Evolutionary conservation across 2,888 invertebrate genomes (phyloP), one percentile per base, ranked within the genome.

Genomic region (Drosophila acutilabella): DNA sequence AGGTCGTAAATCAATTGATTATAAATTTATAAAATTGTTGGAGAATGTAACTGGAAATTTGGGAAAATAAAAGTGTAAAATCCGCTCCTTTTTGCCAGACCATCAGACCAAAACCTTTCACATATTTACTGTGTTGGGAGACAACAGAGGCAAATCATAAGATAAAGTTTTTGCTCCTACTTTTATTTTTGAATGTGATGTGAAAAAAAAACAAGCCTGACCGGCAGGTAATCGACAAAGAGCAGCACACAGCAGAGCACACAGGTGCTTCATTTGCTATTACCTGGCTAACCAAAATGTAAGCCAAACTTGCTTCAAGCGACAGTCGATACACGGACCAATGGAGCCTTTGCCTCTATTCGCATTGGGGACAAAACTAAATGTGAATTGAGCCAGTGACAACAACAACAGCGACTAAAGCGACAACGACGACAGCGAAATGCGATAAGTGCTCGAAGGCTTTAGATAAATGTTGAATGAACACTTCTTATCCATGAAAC

Each of bases 401-500:
- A 66, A 67, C 53, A 47, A 20, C 53, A 36, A 10, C 40, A 18
- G 13, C 48, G 13, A 3, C 16, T 10, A 44, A 44, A 45, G 11
- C 42, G 18, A 42, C 53, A 8, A 30, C 48, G 16, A 18, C 42
- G 18, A 44, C 54, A 36, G 54, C 44, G 62, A 68, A 60, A 52
- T 54, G 50, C 71, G 53, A 38, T 40, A 57, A 61, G 64, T 67
- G 58, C 66, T 62, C 52, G 50, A 45, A 56, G 60, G 33, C 52
- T 67, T 65, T 45, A 57, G 58, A 60, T 60, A 60, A 76, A 66
- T 68, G 79, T 74, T 81, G 74, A 81, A 83, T 81, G 74, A 81
- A 83, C 78, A 68, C 78, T 78, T 78, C 72, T 78, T 65, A 65
- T 60, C 67, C 72, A 64, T 61, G 68, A 80, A 81, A 81, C 78